Base-by-base conservation (phyloP, 2,888 invertebrate genomes). In the Hypomecis atomaria region DNA sequence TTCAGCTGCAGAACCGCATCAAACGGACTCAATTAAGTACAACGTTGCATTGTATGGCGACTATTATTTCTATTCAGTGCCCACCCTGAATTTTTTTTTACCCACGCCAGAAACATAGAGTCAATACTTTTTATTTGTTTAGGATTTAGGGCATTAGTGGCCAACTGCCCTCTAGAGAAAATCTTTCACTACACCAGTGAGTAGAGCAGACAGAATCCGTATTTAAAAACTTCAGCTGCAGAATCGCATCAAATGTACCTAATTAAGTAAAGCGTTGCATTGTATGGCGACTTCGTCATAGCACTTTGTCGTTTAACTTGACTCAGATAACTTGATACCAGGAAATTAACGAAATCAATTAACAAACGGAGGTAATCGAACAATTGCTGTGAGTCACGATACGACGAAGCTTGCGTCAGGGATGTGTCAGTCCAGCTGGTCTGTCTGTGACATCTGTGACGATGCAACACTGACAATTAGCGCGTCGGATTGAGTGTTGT, bases 401-500 rank as follows among this genome's bases (percentile, higher is more conserved):
- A 59, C 47, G 38, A n/a, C 44, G 38, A 47, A 42, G 50, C 42
- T 43, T 42, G 43, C 58, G 58, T 59, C 58, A 43, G 50, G 11
- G 58, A 58, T 58, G 58, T 59, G 50, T 59, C 58, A 59, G 50
- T 43, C n/a, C 11, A 43, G 11, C 8, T 54, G 53, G 53, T 40
- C n/a, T 10, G n/a, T 13, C n/a, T 4, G 9, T 34, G 0, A 43
- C 9, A 13, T 50, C 36, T 42, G 57, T 53, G 44, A 34, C 11
- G 33, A 43, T 43, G 58, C n/a, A 54, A 53, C 42, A 34, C 36
- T 48, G 54, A 45, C 59, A 63, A 63, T 63, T 63, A 58, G 58
- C 53, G 62, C 11, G 37, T 48, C 53, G 43, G 57, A 59, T 63
- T 49, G 59, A 45, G 8, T 49, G 38, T 55, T 55, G 44, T 49